Evolutionary conservation across 2,797 vertebrate species (phyloP).

Genomic region (Syngnathus acus): DNA sequence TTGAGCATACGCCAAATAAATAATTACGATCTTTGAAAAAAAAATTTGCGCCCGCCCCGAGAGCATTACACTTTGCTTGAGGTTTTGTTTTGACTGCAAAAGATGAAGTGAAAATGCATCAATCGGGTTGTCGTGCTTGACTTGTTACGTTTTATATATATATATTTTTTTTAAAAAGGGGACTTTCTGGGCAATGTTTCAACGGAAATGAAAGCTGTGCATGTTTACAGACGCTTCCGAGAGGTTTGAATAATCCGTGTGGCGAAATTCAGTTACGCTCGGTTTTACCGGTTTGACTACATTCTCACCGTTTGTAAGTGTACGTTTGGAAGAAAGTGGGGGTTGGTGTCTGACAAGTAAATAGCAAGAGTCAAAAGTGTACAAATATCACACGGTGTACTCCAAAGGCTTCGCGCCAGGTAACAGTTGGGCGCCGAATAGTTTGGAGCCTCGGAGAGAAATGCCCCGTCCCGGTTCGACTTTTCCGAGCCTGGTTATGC

Average conservation of each 20-base stretch:
- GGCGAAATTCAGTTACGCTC: constrained; percentile 3
- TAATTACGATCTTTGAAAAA: no score
- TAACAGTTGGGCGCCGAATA: constrained; percentile 49
- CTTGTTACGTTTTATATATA: background rate
- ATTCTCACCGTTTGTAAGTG: constrained; percentile 2
- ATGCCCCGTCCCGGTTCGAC: constrained; percentile 51
- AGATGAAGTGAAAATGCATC: background rate
- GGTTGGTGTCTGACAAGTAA: constrained; percentile 18
- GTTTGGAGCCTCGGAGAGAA: constrained; percentile 48
- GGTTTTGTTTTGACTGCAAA: background rate
- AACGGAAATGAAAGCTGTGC: background rate
- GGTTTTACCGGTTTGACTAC: constrained; percentile 10
- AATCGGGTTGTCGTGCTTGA: background rate
- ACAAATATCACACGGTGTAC: constrained; percentile 53
- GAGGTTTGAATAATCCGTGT: constrained; percentile 11
- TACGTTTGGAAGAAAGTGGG: background rate
- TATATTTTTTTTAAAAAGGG: background rate
- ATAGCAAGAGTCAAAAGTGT: constrained; percentile 11
- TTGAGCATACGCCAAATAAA: no score
- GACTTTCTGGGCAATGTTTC: background rate
- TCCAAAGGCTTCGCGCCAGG: constrained; percentile 38
- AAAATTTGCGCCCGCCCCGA: no score
- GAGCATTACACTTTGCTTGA: background rate
- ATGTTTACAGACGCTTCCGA: background rate
- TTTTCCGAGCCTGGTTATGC: constrained; percentile 42